Evolutionary conservation across 2,113 vertebrate genomes (phyloP).

Genomic region (Struthio camelus): DNA sequence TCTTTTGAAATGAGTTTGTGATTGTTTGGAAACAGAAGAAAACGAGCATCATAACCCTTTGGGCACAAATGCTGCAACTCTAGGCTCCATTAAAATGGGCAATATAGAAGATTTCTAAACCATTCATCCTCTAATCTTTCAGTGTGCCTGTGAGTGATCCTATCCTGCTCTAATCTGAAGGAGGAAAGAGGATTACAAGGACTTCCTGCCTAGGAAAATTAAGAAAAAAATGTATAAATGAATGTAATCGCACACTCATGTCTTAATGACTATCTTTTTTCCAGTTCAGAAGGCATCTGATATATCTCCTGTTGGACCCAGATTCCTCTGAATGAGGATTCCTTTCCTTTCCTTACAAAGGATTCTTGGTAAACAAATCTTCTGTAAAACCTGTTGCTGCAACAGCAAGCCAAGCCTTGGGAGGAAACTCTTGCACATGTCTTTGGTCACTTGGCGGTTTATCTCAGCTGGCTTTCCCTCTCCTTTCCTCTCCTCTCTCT

Average conservation of each 20-base stretch:
- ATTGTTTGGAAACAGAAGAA: not conserved
- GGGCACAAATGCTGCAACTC: not conserved
- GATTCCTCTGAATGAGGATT: conserved; percentile 4
- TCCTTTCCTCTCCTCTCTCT: not conserved
- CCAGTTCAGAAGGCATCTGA: not conserved
- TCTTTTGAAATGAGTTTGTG: not conserved
- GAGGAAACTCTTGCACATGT: conserved; percentile 4
- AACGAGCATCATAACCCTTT: not conserved
- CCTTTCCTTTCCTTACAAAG: not conserved
- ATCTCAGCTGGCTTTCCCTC: not conserved
- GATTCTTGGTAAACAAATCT: conserved; percentile 22
- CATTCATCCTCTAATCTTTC: not conserved
- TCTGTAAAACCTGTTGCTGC: not conserved
- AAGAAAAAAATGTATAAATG: not conserved
- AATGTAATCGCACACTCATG: not conserved
- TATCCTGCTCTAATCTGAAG: not conserved
- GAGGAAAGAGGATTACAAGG: not conserved
- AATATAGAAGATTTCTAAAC: not conserved
- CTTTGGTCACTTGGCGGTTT: conserved; percentile 5
- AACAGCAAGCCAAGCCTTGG: not conserved
- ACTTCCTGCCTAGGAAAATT: not conserved
- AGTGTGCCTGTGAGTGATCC: not conserved
- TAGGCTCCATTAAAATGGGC: not conserved
- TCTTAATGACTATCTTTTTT: not conserved
- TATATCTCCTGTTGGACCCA: not conserved